phyloP scores from a whole-genome alignment of 2,888 invertebrate genomes.

The Ariolimax columbianus region DNA sequence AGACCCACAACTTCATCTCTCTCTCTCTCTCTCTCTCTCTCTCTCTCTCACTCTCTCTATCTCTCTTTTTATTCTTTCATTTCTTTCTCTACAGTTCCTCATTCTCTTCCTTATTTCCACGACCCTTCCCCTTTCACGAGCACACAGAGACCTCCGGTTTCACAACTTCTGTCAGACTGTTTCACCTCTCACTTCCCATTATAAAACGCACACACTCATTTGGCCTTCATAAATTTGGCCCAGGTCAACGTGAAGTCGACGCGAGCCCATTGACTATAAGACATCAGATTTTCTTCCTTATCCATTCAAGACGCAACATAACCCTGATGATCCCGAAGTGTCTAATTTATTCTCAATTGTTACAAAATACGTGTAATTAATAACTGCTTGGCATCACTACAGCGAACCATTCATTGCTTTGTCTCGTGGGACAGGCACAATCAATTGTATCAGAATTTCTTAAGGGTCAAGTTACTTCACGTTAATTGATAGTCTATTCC shows the following conservation, averaged over 20 bases:
- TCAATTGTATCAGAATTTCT: neutral
- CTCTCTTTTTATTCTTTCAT: neutral
- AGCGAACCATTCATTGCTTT: neutral
- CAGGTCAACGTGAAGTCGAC: conserved; percentile 15
- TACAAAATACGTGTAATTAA: conserved; percentile 32
- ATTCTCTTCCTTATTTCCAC: neutral
- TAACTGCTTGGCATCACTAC: neutral
- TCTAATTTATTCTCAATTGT: conserved; percentile 30
- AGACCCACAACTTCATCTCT: no score
- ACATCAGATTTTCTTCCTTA: conserved; percentile 24
- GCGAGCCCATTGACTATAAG: conserved; percentile 4
- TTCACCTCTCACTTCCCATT: no score
- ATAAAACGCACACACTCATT: neutral
- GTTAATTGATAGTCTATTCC: conserved; percentile 21
- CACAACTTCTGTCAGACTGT: neutral
- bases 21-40: no score
- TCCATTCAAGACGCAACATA: conserved; percentile 25
- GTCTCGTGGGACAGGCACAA: conserved; percentile 11
- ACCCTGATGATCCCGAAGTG: conserved; percentile 31
- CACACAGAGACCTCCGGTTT: neutral
- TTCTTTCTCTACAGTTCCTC: neutral
- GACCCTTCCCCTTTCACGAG: neutral
- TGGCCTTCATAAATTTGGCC: conserved; percentile 4
- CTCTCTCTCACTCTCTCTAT: no score
- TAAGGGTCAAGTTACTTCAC: neutral